Conservation (phyloP, 2,888 invertebrate species). For the Acanthacorydalis orientalis region DNA sequence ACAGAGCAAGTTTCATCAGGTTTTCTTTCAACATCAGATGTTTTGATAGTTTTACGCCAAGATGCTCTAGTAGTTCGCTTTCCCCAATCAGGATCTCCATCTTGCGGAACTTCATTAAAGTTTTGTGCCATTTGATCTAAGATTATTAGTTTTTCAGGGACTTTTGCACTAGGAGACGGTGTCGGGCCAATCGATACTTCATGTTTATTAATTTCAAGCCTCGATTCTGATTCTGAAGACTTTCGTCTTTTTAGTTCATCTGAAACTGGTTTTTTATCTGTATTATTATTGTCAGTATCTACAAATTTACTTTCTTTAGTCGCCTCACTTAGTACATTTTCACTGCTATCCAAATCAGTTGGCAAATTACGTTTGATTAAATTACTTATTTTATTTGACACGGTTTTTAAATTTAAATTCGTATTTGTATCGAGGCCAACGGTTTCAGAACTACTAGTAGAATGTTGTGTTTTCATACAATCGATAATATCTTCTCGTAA, state of each 20-base stretch:
- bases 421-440: conserved; percentile 6
- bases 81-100: conserved; percentile 8
- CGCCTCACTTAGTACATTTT: not conserved
- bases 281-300: conserved; percentile 11
- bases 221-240: not conserved
- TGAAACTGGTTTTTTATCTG: conserved; percentile 8
- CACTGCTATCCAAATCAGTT: not conserved
- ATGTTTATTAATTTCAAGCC: not conserved
- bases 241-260: conserved; percentile 7
- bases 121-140: conserved; percentile 42
- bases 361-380: too few species aligned
- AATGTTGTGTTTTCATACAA: conserved; percentile 6
- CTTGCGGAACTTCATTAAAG: conserved; percentile 21
- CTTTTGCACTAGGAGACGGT: conserved; percentile 21
- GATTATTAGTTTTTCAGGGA: conserved; percentile 35
- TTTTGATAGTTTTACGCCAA: conserved; percentile 1
- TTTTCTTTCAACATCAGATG: not conserved
- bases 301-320: conserved; percentile 5
- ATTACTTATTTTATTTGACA: conserved; percentile 5
- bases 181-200: conserved; percentile 2
- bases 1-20: not conserved
- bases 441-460: conserved; percentile 1
- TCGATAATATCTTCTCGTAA: conserved; percentile 7
- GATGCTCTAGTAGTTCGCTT: conserved; percentile 2
- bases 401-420: conserved; percentile 11